phyloP scores from a whole-genome alignment of 2,888 invertebrate genomes.

The Pandemis cinnamomeana region DNA sequence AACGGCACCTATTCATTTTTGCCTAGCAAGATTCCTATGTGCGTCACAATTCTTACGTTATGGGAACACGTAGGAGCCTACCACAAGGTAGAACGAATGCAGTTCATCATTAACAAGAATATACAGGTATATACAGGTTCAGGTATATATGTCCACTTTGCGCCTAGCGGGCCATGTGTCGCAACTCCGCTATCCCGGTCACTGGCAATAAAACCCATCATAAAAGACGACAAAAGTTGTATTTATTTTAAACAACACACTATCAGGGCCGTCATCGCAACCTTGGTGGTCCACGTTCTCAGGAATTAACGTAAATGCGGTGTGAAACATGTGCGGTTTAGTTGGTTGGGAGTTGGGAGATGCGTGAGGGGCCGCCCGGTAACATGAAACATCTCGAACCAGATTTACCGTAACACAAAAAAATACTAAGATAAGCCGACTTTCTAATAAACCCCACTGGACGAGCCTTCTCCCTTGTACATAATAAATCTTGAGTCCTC shows the following conservation, averaged over 20 bases:
- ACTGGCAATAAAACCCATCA: constrained; percentile 1
- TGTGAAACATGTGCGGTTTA: constrained; percentile 39
- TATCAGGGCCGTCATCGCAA: constrained; percentile 25
- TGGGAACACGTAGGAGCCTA: too few relatives aligned
- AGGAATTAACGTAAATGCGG: constrained; percentile 13
- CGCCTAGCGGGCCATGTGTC: not conserved
- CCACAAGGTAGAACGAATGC: too few relatives aligned
- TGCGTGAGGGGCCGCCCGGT: constrained; percentile 10
- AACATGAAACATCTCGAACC: constrained; percentile 56
- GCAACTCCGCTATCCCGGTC: not conserved
- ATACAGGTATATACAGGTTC: too few relatives aligned
- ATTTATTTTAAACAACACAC: constrained; percentile 14
- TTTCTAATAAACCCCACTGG: constrained; percentile 80
- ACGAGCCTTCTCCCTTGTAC: constrained; percentile 76
- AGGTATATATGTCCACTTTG: too few relatives aligned
- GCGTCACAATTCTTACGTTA: too few relatives aligned
- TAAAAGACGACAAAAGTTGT: constrained; percentile 16
- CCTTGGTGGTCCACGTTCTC: constrained; percentile 24
- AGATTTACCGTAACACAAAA: constrained; percentile 80
- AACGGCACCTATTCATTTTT: too few relatives aligned
- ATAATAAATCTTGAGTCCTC: constrained; percentile 82
- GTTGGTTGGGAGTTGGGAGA: not conserved
- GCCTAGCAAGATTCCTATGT: too few relatives aligned
- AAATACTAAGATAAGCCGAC: constrained; percentile 81
- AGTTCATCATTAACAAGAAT: too few relatives aligned